A percentile compares a stretch with the other conserved stretches of the same genome.
These are phyloP conservation scores for Menura novaehollandiae DNA, from an alignment of 2,113 vertebrate genomes.

Conservation along the genomic window DNA sequence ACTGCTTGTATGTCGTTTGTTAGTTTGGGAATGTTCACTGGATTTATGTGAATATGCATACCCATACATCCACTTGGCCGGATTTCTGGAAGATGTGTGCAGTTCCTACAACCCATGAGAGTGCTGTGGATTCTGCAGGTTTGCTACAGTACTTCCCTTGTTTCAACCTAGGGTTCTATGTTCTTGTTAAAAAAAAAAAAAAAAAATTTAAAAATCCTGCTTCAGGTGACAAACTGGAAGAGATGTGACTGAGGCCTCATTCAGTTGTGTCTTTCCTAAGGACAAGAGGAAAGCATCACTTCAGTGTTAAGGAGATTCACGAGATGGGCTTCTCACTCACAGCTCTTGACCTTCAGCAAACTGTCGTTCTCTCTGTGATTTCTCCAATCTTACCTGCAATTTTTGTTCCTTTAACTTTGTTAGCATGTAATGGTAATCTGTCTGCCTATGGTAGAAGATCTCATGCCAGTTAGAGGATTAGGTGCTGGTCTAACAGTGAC, in stretches of 20 bases:
- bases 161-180: not conserved
- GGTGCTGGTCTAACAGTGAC: not conserved
- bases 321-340: not conserved
- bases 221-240: not conserved
- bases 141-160: not conserved
- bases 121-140: not conserved
- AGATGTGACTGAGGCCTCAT: not conserved
- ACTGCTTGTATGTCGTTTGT: not conserved
- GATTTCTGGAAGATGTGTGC: not conserved
- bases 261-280: not conserved
- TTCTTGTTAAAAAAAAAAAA: not conserved
- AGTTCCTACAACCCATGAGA: rapidly evolving
- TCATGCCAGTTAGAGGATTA: not conserved
- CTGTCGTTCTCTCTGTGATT: not conserved
- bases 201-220: not conserved
- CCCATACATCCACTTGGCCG: too few species aligned
- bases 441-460: not conserved
- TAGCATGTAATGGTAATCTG: not conserved
- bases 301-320: not conserved
- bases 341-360: not conserved
- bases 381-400: not conserved
- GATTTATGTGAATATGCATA: not conserved
- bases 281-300: not conserved
- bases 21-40: not conserved
- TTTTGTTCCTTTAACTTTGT: not conserved